Evolutionary conservation across 2,797 vertebrate genomes (phyloP).

Genomic region (Vireo griseus): DNA sequence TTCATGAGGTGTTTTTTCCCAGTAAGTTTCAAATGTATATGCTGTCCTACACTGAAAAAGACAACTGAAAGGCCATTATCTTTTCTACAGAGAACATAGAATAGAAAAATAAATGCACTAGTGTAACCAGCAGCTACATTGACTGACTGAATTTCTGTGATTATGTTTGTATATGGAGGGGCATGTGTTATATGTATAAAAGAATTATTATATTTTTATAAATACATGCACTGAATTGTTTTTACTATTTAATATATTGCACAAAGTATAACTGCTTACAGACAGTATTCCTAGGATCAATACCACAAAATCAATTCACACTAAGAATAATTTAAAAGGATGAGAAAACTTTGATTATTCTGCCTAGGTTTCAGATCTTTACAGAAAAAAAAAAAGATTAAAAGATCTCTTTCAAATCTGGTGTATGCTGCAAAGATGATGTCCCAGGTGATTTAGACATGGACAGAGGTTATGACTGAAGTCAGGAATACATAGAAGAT

Average conservation of each 20-base stretch:
- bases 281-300: conserved; percentile 6
- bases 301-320: conserved; percentile 13
- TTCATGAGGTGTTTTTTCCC: not conserved
- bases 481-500: conserved; percentile 23
- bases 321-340: conserved; percentile 8
- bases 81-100: not conserved
- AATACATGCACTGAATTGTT: not conserved
- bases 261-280: not conserved
- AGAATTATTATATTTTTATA: not conserved
- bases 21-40: not conserved
- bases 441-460: not conserved
- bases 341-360: conserved; percentile 33
- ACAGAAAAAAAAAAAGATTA: not conserved
- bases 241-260: not conserved
- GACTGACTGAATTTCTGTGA: not conserved
- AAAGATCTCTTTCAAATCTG: conserved; percentile 7
- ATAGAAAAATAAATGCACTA: not conserved
- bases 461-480: conserved; percentile 37
- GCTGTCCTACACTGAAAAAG: not conserved
- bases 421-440: not conserved
- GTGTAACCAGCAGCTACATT: not conserved
- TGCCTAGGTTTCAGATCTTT: conserved; percentile 19
- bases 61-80: not conserved
- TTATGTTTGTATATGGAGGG: not conserved
- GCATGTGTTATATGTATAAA: not conserved